Evolutionary conservation across 2,113 vertebrate species (phyloP).

Genomic region (Gambusia affinis): DNA sequence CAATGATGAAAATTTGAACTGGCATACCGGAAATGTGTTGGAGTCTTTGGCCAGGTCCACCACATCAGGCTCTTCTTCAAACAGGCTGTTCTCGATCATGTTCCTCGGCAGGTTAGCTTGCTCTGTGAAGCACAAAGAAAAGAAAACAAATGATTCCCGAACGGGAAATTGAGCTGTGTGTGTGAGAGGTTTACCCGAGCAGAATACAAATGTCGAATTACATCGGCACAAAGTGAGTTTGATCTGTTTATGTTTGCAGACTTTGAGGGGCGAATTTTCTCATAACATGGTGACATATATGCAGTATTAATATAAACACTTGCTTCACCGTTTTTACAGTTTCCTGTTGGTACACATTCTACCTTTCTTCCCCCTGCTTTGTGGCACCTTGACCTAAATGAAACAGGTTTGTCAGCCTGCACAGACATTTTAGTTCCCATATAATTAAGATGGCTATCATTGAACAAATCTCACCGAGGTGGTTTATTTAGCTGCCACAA

Average conservation of each 20-base stretch:
- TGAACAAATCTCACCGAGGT: not conserved
- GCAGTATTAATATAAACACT: not conserved
- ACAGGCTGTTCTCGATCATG: slow-evolving; percentile 99
- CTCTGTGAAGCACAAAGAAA: slow-evolving; percentile 79
- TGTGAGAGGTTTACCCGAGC: not conserved
- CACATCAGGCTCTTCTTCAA: slow-evolving; percentile 96
- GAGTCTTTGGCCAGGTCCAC: slow-evolving; percentile 95
- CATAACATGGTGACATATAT: not conserved
- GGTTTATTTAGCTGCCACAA: not conserved
- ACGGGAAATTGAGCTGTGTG: slow-evolving; percentile 18
- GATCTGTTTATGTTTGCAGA: not conserved
- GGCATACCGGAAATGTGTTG: slow-evolving; percentile 83
- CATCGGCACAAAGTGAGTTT: not conserved
- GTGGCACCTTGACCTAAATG: slow-evolving; percentile 30
- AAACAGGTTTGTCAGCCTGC: not conserved
- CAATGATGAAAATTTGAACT: not conserved
- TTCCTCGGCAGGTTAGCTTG: slow-evolving; percentile 89
- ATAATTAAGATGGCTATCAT: not conserved
- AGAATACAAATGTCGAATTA: not conserved
- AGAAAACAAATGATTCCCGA: slow-evolving; percentile 5
- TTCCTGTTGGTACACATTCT: slow-evolving; percentile 34
- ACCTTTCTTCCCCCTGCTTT: slow-evolving; percentile 11
- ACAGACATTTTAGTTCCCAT: not conserved
- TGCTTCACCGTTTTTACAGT: slow-evolving; percentile 17
- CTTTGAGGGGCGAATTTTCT: not conserved